Base-by-base conservation (phyloP, 1,140 invertebrate species). In the Drosophila novamexicana region DNA sequence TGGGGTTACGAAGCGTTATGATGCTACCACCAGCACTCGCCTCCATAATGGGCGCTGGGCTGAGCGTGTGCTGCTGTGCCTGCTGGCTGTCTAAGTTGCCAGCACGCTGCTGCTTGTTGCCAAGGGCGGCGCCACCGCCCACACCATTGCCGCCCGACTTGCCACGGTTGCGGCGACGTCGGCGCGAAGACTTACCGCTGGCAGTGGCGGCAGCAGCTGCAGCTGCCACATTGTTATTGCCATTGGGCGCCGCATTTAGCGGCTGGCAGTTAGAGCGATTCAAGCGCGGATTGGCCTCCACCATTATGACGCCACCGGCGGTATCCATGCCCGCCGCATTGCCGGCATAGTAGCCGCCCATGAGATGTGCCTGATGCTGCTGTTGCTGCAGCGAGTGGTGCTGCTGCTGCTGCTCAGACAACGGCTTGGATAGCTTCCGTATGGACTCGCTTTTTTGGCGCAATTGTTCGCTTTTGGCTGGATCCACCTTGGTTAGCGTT, bases 401-500 rank as follows among this genome's bases (percentile, higher is more conserved):
- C 49, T 16, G 67, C 4, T 63, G 59, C 50, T 77, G 69, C n/a
- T 83, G 75, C 18, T 84, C 71, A 16, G 71, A 47, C 45, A 92
- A 34, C 0, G 91, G 91, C 45, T 92, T 90, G 16, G 86, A 82
- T 0, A 92, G 75, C 39, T 84, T 72, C 0, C 82, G 77, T 29
- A 92, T 92, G 34, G 92, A 91, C 40, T 92, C 91, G 16, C 81
- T 88, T 68, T 92, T 92, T 57, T 91, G 89, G 3, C 91, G 90
- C 54, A 92, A 32, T 42, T 84, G 77, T 39, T 91, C 88, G 44
- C 88, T 91, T 18, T 91, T 94, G 63, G 93, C 93, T 0, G 94
- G 94, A 81, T 96, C 95, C 0, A 97, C 96, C 79, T 97, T 95
- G 0, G 96, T 97, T 44, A 97, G 95, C 2, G 97, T 97, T 29